Evolutionary conservation across 2,797 vertebrate species (phyloP).

Genomic region (Acanthiza pusilla): DNA sequence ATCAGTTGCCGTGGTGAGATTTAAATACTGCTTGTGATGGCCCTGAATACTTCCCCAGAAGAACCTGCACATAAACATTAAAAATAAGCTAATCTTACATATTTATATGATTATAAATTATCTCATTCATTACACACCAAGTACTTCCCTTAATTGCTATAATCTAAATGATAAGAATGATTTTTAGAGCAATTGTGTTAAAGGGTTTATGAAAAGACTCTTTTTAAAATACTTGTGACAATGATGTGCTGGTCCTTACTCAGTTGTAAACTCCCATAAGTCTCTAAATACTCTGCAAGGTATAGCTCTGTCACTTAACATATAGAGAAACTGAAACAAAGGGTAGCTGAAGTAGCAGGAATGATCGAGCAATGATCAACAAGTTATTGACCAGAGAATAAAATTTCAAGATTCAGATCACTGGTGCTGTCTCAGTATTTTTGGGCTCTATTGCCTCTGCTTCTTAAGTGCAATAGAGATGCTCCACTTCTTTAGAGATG

Average conservation of each 20-base stretch:
- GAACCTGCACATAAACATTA: slow-evolving; percentile 19
- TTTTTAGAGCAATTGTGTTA: not conserved
- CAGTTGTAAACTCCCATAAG: not conserved
- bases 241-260: not conserved
- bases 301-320: not conserved
- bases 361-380: not conserved
- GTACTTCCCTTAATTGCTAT: not conserved
- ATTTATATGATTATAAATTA: not conserved
- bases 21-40: slow-evolving; percentile 52
- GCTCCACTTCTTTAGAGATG: not conserved
- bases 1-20: slow-evolving; percentile 57
- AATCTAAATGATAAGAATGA: not conserved
- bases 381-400: slow-evolving; percentile 19
- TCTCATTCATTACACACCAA: slow-evolving; percentile 9
- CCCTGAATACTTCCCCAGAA: slow-evolving; percentile 4
- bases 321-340: not conserved
- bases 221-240: not conserved
- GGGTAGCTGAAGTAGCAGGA: not conserved
- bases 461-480: not conserved
- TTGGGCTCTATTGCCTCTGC: not conserved
- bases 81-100: slow-evolving; percentile 29
- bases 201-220: not conserved
- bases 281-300: not conserved
- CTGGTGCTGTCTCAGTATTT: not conserved
- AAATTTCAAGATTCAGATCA: not conserved